Evolutionary conservation across 2,888 invertebrate species (phyloP).

Genomic region (Chironomus tentans): DNA sequence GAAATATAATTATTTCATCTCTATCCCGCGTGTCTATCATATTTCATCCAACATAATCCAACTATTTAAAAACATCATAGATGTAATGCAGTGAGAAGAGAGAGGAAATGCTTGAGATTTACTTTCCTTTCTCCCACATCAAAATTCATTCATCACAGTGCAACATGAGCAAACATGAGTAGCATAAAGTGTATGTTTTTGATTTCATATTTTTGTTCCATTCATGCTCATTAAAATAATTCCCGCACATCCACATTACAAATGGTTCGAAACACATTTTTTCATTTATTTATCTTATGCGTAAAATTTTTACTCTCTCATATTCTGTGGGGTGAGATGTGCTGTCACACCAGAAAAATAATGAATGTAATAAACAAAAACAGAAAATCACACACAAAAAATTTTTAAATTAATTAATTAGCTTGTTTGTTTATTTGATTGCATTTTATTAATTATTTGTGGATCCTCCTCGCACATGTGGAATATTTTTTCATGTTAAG

Average conservation of each 20-base stretch:
- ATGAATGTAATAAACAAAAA: background rate
- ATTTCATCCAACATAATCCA: background rate
- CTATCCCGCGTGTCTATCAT: no score
- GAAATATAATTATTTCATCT: no score
- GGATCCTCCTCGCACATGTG: background rate
- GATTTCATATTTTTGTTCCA: background rate
- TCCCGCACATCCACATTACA: background rate
- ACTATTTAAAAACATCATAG: background rate
- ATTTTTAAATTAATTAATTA: slow-evolving; percentile 19
- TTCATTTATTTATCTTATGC: no score
- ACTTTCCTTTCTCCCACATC: background rate
- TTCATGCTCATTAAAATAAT: background rate
- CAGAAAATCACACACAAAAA: background rate
- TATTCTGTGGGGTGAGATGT: no score
- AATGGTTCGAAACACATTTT: background rate
- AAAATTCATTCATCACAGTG: background rate
- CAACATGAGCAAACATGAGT: background rate
- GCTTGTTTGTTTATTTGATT: slow-evolving; percentile 21
- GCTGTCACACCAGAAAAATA: background rate
- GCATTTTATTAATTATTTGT: background rate
- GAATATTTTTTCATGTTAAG: no score
- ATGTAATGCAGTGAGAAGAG: background rate
- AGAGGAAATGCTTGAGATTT: no score
- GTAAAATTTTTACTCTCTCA: no score
- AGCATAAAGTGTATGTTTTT: background rate